phyloP scores from a whole-genome alignment of 2,797 vertebrate genomes.

The Sciaenops ocellatus region DNA sequence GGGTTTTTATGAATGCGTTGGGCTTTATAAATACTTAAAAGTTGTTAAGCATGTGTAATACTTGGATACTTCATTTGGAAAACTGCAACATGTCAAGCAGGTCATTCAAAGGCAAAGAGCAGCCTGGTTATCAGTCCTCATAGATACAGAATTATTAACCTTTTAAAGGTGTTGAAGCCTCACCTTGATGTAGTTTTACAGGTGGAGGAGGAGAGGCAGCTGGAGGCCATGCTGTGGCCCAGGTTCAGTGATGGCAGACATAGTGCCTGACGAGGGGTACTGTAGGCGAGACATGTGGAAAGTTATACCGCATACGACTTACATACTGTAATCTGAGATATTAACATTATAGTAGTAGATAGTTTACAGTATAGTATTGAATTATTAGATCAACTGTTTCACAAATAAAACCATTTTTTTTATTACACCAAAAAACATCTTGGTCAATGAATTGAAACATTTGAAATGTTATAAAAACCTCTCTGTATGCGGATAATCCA shows the following conservation, averaged over 20 bases:
- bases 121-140: neutral
- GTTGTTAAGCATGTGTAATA: neutral
- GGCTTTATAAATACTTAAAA: neutral
- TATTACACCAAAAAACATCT: no score
- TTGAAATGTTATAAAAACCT: no score
- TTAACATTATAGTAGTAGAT: neutral
- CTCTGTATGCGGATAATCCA: no score
- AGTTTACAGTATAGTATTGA: no score
- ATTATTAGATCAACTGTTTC: no score
- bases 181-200: constrained; percentile 90
- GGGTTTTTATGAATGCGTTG: neutral
- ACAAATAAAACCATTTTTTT: no score
- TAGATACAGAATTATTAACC: neutral
- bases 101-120: neutral
- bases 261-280: constrained; percentile 68
- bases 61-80: neutral
- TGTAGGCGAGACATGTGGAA: constrained; percentile 38
- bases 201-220: constrained; percentile 85
- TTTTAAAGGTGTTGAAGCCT: constrained; percentile 20
- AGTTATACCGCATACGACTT: fast-evolving
- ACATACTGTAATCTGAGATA: neutral
- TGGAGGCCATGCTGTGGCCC: constrained; percentile 89
- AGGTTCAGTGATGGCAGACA: constrained; percentile 75
- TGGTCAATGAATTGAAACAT: no score
- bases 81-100: neutral